Conservation (phyloP, 2,888 invertebrate genomes). For the Xestia xanthographa region DNA sequence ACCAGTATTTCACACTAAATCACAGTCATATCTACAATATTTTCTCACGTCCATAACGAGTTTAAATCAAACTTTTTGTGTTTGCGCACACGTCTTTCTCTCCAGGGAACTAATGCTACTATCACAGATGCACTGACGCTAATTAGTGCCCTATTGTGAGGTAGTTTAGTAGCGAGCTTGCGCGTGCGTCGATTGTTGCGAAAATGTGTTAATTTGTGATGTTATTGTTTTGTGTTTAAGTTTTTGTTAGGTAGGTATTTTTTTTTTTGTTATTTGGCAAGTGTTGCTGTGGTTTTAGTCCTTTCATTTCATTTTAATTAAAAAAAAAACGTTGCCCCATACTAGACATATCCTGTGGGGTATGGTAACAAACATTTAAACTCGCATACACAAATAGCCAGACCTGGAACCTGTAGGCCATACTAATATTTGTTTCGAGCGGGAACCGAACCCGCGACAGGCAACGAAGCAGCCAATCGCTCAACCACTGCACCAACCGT, state of each 20-base stretch:
- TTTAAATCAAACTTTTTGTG: constrained; percentile 45
- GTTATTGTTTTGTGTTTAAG: constrained; percentile 14
- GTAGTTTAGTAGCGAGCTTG: constrained; percentile 53
- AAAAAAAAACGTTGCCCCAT: neutral
- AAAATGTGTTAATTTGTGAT: constrained; percentile 38
- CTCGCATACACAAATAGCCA: neutral
- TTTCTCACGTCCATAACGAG: constrained; percentile 45
- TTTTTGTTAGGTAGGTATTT: constrained; percentile 9
- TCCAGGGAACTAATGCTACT: constrained; percentile 34
- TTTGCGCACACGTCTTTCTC: constrained; percentile 50
- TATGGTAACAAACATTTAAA: neutral
- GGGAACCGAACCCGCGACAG: no score
- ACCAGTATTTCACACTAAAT: no score
- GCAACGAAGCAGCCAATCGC: no score
- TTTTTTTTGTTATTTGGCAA: neutral
- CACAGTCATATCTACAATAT: constrained; percentile 3
- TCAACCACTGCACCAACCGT: neutral
- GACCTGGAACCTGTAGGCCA: no score
- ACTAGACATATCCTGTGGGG: neutral
- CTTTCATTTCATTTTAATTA: neutral
- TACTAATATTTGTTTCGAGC: no score
- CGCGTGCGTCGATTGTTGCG: constrained; percentile 52
- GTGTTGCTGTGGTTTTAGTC: neutral
- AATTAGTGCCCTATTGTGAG: constrained; percentile 56
- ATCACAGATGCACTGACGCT: constrained; percentile 51